Percentiles rank a stretch among this genome's conserved stretches.
These are phyloP conservation scores for Harmothoe impar DNA, from an alignment of 2,888 invertebrate species.

Conservation along the genomic window DNA sequence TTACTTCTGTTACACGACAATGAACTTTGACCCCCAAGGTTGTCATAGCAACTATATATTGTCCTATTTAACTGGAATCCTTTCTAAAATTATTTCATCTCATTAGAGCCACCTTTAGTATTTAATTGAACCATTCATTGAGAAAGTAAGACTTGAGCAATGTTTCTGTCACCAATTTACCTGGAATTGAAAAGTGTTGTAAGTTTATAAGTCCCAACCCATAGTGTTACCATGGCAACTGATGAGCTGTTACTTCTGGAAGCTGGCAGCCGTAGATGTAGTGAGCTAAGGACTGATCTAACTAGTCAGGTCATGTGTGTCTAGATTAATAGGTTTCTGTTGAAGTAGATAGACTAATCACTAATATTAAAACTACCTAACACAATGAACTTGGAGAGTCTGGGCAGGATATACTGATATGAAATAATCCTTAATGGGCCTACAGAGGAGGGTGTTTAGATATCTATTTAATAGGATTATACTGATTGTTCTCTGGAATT, in stretches of 20 bases:
- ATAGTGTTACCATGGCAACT: constrained; percentile 24
- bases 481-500: neutral
- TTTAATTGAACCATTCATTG: no score
- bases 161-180: no score
- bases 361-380: neutral
- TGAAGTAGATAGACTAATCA: constrained; percentile 1
- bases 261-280: constrained; percentile 38
- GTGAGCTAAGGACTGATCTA: neutral
- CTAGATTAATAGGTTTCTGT: no score
- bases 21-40: constrained; percentile 32
- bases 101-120: no score
- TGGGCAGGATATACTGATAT: no score
- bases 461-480: neutral
- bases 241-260: neutral
- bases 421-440: no score
- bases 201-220: neutral
- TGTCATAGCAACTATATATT: constrained; percentile 27
- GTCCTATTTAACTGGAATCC: neutral
- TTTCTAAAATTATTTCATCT: no score
- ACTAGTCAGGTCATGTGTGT: constrained; percentile 21
- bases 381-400: no score
- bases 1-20: neutral
- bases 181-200: neutral
- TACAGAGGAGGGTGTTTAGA: neutral
- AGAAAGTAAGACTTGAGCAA: no score